Evolutionary conservation across 2,888 invertebrate genomes (phyloP), one percentile per base, ranked within the genome.

Genomic region (Polyommatus icarus): DNA sequence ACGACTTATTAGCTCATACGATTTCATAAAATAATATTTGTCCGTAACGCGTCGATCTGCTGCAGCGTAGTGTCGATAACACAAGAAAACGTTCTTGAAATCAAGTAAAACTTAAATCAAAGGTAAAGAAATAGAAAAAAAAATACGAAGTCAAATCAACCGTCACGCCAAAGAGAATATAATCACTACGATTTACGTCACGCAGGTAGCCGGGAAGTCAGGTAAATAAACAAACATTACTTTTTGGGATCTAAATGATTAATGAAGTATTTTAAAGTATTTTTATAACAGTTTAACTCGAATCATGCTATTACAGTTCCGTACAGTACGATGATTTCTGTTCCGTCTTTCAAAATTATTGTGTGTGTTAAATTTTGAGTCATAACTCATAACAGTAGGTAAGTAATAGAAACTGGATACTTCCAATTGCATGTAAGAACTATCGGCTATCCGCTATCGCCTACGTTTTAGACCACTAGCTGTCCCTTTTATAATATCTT

Each of bases 151-250:
- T 59, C 5, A 36, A 36, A 36, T 24, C 24, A 24, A 1, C 24
- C 24, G 24, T 24, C 24, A 46, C 46, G 10, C 46, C n/a, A n/a
- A n/a, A n/a, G n/a, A n/a, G n/a, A n/a, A n/a, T n/a, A n/a, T n/a
- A n/a, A n/a, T n/a, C n/a, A n/a, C n/a, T n/a, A n/a, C n/a, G n/a
- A n/a, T n/a, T n/a, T n/a, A n/a, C n/a, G n/a, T 67, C 29, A 46
- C 46, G 10, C 46, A 67, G 5, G 67, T 18, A 15, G 7, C 5
- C 29, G 29, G 29, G 67, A 24, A 67, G 24, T 67, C 61, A 67
- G 67, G 67, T 67, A 67, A 67, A 67, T 67, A 67, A 20, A 61
- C 18, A 67, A 67, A 67, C 29, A 29, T 32, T 67, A 29, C 24
- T 61, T 1, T 10, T 67, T 32, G 15, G 29, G 6, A 29, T 15